Conservation (phyloP, 2,113 vertebrate genomes). For the Chrysochloris asiatica region DNA sequence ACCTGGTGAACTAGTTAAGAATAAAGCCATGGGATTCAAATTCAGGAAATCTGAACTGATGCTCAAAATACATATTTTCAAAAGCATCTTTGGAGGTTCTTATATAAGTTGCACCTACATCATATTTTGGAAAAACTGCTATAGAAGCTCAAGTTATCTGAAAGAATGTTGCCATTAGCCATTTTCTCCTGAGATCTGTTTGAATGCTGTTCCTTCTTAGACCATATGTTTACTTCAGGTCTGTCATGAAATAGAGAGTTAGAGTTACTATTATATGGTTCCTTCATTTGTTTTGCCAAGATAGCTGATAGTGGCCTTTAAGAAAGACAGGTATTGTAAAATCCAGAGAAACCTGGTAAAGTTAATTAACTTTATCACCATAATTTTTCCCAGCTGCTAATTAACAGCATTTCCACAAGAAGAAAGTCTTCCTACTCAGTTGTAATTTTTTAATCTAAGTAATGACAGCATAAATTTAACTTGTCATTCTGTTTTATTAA, state of each 20-base stretch:
- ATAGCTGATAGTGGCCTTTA: conserved; percentile 52
- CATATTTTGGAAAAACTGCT: conserved; percentile 30
- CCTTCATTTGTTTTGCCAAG: conserved; percentile 44
- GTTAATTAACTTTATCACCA: conserved; percentile 69
- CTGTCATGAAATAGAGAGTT: conserved; percentile 26
- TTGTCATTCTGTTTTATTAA: background rate
- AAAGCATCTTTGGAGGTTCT: background rate
- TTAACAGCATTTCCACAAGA: conserved; percentile 51
- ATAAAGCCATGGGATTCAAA: background rate
- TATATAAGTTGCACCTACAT: background rate
- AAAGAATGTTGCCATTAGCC: background rate
- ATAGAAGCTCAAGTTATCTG: background rate
- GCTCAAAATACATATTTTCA: background rate
- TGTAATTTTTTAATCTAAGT: conserved; percentile 53
- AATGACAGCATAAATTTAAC: conserved; percentile 57
- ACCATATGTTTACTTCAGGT: conserved; percentile 35
- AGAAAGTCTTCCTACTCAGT: conserved; percentile 10
- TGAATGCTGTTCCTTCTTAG: background rate
- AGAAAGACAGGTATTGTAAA: conserved; percentile 57
- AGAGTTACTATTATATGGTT: background rate
- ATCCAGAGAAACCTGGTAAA: conserved; percentile 49
- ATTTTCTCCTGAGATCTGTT: background rate
- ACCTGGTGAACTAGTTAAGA: background rate
- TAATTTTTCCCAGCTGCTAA: conserved; percentile 56
- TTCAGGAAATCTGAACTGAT: background rate